Base-by-base conservation (phyloP, 2,797 vertebrate species). In the Bovichtus variegatus region DNA sequence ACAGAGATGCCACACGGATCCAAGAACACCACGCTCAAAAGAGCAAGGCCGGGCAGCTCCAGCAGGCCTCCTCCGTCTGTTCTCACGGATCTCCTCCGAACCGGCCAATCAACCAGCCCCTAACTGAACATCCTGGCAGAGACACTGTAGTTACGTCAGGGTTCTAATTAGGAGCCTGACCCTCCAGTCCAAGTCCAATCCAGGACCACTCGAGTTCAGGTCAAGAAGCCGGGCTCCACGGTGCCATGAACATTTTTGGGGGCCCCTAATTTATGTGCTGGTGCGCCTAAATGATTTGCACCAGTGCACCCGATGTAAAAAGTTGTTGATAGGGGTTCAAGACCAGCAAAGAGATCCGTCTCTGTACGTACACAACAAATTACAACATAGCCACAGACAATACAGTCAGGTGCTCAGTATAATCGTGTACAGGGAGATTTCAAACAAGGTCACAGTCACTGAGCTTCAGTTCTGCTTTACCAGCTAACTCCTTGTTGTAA, bases 21-120 rank as follows among this genome's bases (percentile, higher is more conserved):
- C 73, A 64, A 67, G 83, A 84, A 90, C 84, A 71, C 65, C 43
- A 66, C 19, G 79, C 84, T 86, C 74, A 67, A 85, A 71, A 80
- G 78, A 82, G 80, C 61, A 81, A 82, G 79, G 49, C 74, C 29
- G 7, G 15, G 66, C 59, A 54, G 46, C 71, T 68, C 73, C 34
- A 36, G 34, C 65, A 59, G 68, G 63, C 67, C 55, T 86, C 71
- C 80, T 77, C 87, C 81, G 15, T 84, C 87, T 84, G 82, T 84
- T 81, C 72, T 83, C 53, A 4, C 59, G 63, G 60, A 74, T 80
- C 78, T 58, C 34, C 80, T 68, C 51, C 61, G 51, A 59, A 29
- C 19, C 3, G 6, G 41, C 53, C 73, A 53, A 74, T 67, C 55
- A 68, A 44, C 36, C 54, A 29, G 54, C 67, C 58, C 57, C 57